Evolutionary conservation across 1,140 invertebrate genomes (phyloP).

Genomic region (Drosophila ercepeae): DNA sequence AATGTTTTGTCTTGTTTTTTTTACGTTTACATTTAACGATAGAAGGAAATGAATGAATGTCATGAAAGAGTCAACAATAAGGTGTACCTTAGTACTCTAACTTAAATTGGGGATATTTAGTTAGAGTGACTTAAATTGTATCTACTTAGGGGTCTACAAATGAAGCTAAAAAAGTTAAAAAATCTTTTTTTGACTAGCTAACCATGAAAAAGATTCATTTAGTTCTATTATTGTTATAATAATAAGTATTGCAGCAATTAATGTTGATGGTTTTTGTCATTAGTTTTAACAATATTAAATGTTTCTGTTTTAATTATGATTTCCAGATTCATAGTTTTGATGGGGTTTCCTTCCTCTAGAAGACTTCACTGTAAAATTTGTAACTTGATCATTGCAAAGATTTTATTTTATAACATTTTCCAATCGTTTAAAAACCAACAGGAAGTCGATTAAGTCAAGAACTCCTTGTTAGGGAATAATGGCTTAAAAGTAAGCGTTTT

Average conservation of each 20-base stretch:
- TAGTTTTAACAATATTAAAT: neutral
- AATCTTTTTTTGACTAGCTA: neutral
- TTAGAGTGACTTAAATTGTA: neutral
- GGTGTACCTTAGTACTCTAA: conserved; percentile 38
- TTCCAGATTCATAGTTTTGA: neutral
- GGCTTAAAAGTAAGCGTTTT: conserved; percentile 72
- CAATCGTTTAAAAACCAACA: neutral
- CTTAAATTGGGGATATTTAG: neutral
- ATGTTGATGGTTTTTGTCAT: neutral
- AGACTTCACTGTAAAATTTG: no score
- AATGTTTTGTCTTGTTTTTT: conserved; percentile 32
- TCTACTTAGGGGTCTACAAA: neutral
- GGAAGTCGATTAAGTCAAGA: conserved; percentile 2
- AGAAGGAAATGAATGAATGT: conserved; percentile 78
- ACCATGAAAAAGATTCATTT: neutral
- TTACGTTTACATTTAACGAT: conserved; percentile 57
- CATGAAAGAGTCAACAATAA: conserved; percentile 42
- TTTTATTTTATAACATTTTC: neutral
- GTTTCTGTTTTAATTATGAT: neutral
- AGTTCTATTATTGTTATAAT: neutral
- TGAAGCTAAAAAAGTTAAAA: neutral
- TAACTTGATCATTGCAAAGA: no score
- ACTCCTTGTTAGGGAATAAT: conserved; percentile 9
- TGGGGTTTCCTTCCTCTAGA: neutral
- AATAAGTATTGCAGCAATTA: neutral